Percentiles rank a stretch among this genome's conserved stretches.
Evolutionary conservation across 2,888 invertebrate species (phyloP).

Genomic region (Polydesmus complanatus): DNA sequence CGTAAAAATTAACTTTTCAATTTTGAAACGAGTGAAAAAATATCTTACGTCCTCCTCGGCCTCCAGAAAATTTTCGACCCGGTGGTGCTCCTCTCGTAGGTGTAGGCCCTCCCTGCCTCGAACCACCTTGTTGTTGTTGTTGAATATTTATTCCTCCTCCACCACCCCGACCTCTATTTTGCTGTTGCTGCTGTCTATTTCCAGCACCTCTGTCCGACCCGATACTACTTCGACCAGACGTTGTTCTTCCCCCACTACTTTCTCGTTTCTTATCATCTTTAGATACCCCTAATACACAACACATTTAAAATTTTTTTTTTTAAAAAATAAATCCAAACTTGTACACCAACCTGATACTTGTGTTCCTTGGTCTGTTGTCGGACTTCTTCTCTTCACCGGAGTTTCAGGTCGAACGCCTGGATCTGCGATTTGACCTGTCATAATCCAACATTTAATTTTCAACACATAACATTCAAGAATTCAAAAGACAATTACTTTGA

Average conservation of each 20-base stretch:
- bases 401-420: slow-evolving; percentile 35
- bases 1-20: no score
- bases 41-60: neutral
- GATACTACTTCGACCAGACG: neutral
- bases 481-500: neutral
- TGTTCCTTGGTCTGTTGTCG: slow-evolving; percentile 69
- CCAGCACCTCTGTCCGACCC: neutral
- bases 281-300: neutral
- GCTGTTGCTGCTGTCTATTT: neutral
- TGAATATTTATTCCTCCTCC: no score
- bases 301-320: neutral
- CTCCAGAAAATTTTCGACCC: neutral
- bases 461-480: neutral
- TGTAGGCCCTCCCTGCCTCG: neutral
- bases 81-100: neutral
- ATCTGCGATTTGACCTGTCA: slow-evolving; percentile 41
- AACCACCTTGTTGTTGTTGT: neutral
- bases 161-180: neutral
- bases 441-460: no score
- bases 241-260: slow-evolving; percentile 1
- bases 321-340: neutral
- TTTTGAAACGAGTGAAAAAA: slow-evolving; percentile 7
- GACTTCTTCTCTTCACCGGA: slow-evolving; percentile 51
- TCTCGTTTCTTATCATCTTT: slow-evolving; percentile 3
- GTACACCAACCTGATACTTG: slow-evolving; percentile 38